A percentile compares a stretch with the other conserved stretches of the same genome.
Conservation (phyloP, 2,113 vertebrate species). For the Colinus virginianus region DNA sequence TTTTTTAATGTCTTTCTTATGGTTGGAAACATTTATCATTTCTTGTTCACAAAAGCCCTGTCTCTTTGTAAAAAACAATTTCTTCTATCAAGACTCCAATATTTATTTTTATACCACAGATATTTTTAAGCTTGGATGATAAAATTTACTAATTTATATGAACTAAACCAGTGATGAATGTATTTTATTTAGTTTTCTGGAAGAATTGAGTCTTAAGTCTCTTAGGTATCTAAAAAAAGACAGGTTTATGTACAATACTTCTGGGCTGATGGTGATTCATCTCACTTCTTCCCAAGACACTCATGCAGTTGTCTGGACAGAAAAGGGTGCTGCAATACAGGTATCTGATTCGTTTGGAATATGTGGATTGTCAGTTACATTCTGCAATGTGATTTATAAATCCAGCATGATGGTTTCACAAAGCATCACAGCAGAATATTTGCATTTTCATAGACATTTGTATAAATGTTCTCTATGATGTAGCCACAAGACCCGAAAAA, state of each 20-base stretch:
- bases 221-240: background rate
- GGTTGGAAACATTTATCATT: constrained; percentile 24
- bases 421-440: background rate
- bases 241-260: background rate
- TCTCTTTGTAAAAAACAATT: constrained; percentile 2
- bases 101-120: background rate
- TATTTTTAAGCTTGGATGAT: constrained; percentile 5
- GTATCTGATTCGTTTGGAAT: background rate
- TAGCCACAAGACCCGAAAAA: background rate
- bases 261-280: background rate
- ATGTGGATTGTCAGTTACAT: background rate
- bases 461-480: background rate
- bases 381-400: background rate
- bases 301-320: accelerated
- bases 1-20: constrained; percentile 24
- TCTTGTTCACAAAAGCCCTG: background rate
- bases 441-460: background rate
- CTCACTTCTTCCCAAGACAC: background rate
- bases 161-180: background rate
- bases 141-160: constrained; percentile 30
- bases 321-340: background rate
- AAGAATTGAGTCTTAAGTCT: background rate
- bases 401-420: background rate
- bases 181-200: background rate
- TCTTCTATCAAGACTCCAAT: background rate